These are phyloP conservation scores for Pituophis catenifer DNA, from an alignment of 2,113 vertebrate species.

Conservation along the genomic window DNA sequence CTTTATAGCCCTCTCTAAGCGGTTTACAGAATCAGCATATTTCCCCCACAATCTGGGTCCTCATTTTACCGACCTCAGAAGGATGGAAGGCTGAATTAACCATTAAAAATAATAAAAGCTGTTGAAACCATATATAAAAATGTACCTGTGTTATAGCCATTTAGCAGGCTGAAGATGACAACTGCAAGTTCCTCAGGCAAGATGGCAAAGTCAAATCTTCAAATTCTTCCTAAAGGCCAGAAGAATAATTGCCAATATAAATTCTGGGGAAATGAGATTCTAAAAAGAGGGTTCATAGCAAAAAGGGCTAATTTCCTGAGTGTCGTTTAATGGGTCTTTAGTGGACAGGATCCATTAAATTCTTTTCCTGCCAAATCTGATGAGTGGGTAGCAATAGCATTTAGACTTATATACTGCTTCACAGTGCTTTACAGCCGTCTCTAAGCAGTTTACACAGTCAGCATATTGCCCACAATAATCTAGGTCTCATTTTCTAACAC, in stretches of 20 bases:
- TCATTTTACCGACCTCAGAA: too few relatives aligned
- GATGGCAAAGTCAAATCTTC: neutral
- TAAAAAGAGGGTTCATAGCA: neutral
- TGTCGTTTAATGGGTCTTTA: neutral
- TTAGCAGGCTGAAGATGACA: neutral
- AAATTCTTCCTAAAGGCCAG: neutral
- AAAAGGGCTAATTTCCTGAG: neutral
- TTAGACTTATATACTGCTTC: too few relatives aligned
- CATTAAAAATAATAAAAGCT: neutral
- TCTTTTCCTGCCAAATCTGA: neutral
- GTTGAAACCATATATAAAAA: neutral
- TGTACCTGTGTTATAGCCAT: neutral
- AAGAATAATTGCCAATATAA: neutral
- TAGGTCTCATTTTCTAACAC: too few relatives aligned
- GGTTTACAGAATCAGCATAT: too few relatives aligned
- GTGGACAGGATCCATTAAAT: neutral
- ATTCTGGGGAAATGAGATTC: neutral
- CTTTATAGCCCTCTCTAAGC: too few relatives aligned
- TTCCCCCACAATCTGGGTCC: too few relatives aligned
- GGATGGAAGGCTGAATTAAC: too few relatives aligned
- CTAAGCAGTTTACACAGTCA: too few relatives aligned
- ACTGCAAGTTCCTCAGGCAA: neutral
- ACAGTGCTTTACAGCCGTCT: too few relatives aligned
- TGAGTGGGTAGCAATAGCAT: neutral
- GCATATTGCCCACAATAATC: too few relatives aligned